phyloP scores from a whole-genome alignment of 2,888 invertebrate species.

The Ferrisia virgata region DNA sequence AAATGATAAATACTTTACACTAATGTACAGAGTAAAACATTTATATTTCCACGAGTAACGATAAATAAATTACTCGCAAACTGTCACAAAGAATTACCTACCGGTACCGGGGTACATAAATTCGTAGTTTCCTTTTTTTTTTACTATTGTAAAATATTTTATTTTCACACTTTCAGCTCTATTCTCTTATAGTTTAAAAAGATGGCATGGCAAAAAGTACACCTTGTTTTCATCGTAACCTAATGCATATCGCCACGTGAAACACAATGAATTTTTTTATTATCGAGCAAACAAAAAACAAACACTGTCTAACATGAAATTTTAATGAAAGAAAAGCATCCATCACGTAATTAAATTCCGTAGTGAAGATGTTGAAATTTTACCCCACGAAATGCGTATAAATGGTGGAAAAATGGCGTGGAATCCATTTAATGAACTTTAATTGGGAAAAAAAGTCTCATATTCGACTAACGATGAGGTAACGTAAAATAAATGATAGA shows the following conservation, averaged over 20 bases:
- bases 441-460: background rate
- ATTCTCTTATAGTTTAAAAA: background rate
- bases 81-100: background rate
- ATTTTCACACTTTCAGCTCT: background rate
- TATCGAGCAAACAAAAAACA: background rate
- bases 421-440: background rate
- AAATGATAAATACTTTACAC: background rate
- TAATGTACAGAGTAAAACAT: background rate
- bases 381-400: background rate
- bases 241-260: slow-evolving; percentile 7
- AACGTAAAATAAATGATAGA: background rate
- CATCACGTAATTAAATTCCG: background rate
- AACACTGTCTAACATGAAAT: background rate
- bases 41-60: background rate
- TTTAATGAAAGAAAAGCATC: slow-evolving; percentile 2
- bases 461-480: background rate
- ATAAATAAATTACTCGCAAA: background rate
- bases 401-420: background rate
- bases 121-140: background rate
- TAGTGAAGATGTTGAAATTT: background rate
- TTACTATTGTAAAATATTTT: background rate
- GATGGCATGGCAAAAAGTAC: background rate
- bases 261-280: background rate
- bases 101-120: background rate
- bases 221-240: background rate